A percentile compares a stretch with the other conserved stretches of the same genome.
Conservation (phyloP, 2,797 vertebrate species). For the Phyllotis vaccarum region DNA sequence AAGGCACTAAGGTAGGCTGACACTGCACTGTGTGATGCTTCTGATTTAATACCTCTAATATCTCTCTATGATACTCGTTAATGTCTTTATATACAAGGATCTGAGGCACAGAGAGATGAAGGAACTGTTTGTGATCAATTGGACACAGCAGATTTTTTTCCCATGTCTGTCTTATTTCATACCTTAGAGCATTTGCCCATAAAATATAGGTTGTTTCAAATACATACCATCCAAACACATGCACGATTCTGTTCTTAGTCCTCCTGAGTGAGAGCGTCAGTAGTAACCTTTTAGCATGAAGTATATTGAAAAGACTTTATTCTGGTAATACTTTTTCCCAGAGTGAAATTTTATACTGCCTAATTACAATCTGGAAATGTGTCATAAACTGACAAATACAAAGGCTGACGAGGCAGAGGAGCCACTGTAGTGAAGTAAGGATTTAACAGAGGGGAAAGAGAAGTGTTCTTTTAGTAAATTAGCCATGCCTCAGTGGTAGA, state of each 20-base stretch:
- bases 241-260: background rate
- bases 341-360: constrained; percentile 62
- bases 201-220: background rate
- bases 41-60: background rate
- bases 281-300: constrained; percentile 29
- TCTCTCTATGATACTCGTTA: background rate
- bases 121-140: constrained; percentile 16
- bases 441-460: constrained; percentile 23
- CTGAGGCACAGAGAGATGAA: background rate
- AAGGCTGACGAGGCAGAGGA: background rate
- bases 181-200: background rate
- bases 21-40: background rate
- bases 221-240: background rate
- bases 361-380: constrained; percentile 68
- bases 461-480: constrained; percentile 55
- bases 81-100: constrained; percentile 22
- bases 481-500: constrained; percentile 28
- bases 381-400: constrained; percentile 62
- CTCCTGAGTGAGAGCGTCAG: constrained; percentile 27
- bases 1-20: background rate
- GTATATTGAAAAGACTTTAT: constrained; percentile 31
- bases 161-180: background rate
- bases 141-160: background rate
- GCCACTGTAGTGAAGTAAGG: constrained; percentile 52
- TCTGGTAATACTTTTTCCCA: constrained; percentile 27